phyloP scores from a whole-genome alignment of 1,140 invertebrate genomes.

The Coboldia fuscipes region DNA sequence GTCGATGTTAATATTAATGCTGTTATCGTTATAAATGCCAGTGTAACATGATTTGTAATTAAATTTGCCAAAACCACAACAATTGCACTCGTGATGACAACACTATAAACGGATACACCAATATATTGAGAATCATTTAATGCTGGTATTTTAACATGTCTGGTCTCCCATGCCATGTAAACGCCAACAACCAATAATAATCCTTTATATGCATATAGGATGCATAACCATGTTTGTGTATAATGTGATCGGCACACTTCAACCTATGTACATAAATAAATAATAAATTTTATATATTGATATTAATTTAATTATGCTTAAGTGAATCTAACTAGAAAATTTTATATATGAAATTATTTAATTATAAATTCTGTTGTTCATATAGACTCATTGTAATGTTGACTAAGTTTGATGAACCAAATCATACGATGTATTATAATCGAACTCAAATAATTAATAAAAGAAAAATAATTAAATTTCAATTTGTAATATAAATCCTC shows the following conservation, averaged over 20 bases:
- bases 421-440: too few relatives aligned
- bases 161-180: slow-evolving; percentile 96
- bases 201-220: slow-evolving; percentile 76
- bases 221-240: slow-evolving; percentile 67
- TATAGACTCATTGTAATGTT: too few relatives aligned
- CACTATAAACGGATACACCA: slow-evolving; percentile 77
- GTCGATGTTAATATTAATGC: slow-evolving; percentile 65
- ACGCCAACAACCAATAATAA: slow-evolving; percentile 70
- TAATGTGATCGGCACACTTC: slow-evolving; percentile 71
- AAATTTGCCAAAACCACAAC: slow-evolving; percentile 70
- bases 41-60: slow-evolving; percentile 59
- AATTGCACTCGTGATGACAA: slow-evolving; percentile 68
- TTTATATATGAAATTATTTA: too few relatives aligned
- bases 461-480: too few relatives aligned
- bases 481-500: too few relatives aligned
- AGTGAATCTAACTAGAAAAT: too few relatives aligned
- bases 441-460: too few relatives aligned
- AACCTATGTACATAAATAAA: slow-evolving; percentile 30
- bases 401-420: too few relatives aligned
- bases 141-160: slow-evolving; percentile 89
- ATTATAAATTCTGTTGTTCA: too few relatives aligned
- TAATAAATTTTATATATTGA: too few relatives aligned
- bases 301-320: too few relatives aligned
- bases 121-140: slow-evolving; percentile 96
- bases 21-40: slow-evolving; percentile 66